Evolutionary conservation across 2,797 vertebrate genomes (phyloP).

Genomic region (Hylomyscus alleni): DNA sequence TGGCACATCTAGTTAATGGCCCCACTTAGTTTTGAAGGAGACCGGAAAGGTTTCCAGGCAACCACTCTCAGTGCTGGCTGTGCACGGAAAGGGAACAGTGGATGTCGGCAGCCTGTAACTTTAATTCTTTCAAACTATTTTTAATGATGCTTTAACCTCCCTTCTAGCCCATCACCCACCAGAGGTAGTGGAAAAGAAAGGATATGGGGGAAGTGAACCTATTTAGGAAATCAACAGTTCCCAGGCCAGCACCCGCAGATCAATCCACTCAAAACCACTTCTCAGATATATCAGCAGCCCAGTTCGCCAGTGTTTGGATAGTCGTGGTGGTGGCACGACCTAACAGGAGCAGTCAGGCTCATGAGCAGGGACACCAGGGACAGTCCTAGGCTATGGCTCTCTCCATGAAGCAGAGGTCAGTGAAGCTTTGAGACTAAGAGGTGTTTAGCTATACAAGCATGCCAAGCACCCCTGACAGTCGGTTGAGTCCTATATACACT

Average conservation of each 20-base stretch:
- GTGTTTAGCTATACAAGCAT: neutral
- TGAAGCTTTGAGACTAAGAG: neutral
- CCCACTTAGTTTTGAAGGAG: neutral
- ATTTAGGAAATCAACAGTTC: no score
- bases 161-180: neutral
- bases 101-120: neutral
- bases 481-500: neutral
- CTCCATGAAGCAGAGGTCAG: neutral
- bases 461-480: neutral
- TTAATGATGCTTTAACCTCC: neutral
- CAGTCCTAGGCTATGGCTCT: neutral
- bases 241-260: neutral
- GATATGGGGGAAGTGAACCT: neutral
- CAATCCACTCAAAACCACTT: neutral
- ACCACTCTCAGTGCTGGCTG: neutral
- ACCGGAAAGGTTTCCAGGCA: neutral
- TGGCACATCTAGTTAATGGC: neutral
- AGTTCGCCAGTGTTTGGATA: accelerated
- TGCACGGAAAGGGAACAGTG: neutral
- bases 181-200: neutral
- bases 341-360: neutral
- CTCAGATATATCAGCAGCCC: neutral
- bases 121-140: neutral
- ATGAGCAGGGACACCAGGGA: neutral
- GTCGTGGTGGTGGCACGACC: neutral